Evolutionary conservation across 23 tunicate genomes (phyloP).

Genomic region (Clavelina lepadiformis): DNA sequence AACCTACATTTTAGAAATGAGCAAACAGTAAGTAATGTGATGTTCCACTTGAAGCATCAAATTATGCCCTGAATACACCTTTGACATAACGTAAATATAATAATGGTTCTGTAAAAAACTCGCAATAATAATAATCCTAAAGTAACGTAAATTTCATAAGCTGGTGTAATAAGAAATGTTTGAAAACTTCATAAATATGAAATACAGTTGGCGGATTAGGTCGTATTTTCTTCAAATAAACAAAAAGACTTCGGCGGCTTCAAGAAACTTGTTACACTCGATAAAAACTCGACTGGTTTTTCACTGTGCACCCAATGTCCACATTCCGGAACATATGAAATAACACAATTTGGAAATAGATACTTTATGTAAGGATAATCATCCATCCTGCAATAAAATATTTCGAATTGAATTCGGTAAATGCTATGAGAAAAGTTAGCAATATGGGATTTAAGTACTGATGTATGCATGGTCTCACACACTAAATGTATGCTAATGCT

Average conservation of each 20-base stretch:
- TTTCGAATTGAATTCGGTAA: background rate
- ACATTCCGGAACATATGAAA: constrained; percentile 60
- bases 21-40: no score
- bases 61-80: no score
- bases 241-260: constrained; percentile 1
- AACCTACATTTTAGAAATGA: no score
- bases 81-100: no score
- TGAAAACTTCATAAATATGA: background rate
- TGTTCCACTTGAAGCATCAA: no score
- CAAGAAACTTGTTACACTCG: constrained; percentile 19
- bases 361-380: constrained; percentile 46
- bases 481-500: no score
- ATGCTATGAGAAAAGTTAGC: background rate
- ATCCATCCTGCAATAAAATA: constrained; percentile 9
- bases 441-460: no score
- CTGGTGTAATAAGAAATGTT: background rate
- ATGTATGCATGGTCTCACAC: no score
- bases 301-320: constrained; percentile 92
- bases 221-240: background rate
- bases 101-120: no score
- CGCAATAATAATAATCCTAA: no score
- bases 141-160: background rate
- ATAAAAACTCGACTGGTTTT: constrained; percentile 60
- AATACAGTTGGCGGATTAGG: background rate
- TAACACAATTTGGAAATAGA: constrained; percentile 42